phyloP scores from a whole-genome alignment of 1,140 invertebrate species.

The Aphaenogaster floridana region DNA sequence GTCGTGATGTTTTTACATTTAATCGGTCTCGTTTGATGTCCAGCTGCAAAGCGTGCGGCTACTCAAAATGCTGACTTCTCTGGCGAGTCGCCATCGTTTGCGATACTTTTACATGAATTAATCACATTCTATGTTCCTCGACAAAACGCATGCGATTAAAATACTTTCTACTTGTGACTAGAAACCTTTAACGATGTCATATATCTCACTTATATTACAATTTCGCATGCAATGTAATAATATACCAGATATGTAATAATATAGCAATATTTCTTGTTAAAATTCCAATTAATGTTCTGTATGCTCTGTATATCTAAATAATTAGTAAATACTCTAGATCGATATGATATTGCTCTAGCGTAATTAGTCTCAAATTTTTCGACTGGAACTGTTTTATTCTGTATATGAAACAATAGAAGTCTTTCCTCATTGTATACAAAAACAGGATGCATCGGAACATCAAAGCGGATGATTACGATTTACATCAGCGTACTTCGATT shows the following conservation, averaged over 20 bases:
- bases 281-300: not conserved
- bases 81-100: constrained; percentile 19
- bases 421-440: not conserved
- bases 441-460: not conserved
- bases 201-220: not conserved
- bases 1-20: constrained; percentile 43
- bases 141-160: constrained; percentile 16
- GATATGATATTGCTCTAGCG: not conserved
- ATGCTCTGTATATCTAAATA: not conserved
- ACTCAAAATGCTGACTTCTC: constrained; percentile 40
- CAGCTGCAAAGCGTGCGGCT: constrained; percentile 26
- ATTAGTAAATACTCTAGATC: not conserved
- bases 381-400: not conserved
- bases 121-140: constrained; percentile 23
- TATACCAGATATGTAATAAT: not conserved
- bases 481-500: not conserved
- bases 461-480: not conserved
- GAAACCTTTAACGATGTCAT: not conserved
- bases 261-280: not conserved
- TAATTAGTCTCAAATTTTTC: not conserved
- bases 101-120: constrained; percentile 22
- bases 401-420: not conserved
- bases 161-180: constrained; percentile 43
- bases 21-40: constrained; percentile 29
- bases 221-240: constrained; percentile 1